These are phyloP conservation scores for Labeo rohita DNA, from an alignment of 2,113 vertebrate species.

Conservation along the genomic window DNA sequence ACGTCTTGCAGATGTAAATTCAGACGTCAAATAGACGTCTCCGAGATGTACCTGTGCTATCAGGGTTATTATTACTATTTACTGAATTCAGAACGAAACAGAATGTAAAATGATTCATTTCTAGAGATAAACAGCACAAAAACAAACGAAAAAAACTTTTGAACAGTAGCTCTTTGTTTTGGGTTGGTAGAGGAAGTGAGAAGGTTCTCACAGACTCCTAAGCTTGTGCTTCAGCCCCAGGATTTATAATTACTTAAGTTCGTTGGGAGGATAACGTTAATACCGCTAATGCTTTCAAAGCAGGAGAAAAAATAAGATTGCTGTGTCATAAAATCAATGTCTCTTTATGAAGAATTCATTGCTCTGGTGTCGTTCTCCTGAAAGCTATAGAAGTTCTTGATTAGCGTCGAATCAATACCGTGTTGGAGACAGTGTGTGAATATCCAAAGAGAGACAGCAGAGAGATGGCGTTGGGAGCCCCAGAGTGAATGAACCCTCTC, in stretches of 20 bases:
- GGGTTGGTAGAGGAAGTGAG: background rate
- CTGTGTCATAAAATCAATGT: slow-evolving; percentile 41
- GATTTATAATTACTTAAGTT: background rate
- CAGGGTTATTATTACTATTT: too few relatives aligned
- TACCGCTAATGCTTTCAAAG: slow-evolving; percentile 30
- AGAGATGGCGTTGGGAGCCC: slow-evolving; percentile 1
- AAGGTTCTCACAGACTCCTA: background rate
- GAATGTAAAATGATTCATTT: too few relatives aligned
- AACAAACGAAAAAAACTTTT: background rate
- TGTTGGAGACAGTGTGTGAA: slow-evolving; percentile 19
- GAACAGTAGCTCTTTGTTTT: too few relatives aligned
- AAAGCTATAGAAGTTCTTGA: slow-evolving; percentile 7
- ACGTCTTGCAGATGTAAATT: too few relatives aligned
- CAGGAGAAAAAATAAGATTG: slow-evolving; percentile 24
- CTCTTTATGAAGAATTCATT: slow-evolving; percentile 46
- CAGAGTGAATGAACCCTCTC: slow-evolving; percentile 44
- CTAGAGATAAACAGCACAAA: too few relatives aligned
- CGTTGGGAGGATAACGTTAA: background rate
- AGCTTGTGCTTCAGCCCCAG: background rate
- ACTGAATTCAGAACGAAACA: too few relatives aligned
- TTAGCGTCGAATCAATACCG: slow-evolving; percentile 29
- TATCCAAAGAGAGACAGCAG: background rate
- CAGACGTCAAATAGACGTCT: too few relatives aligned
- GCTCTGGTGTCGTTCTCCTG: slow-evolving; percentile 8
- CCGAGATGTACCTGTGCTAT: too few relatives aligned